Conservation (phyloP, 2,888 invertebrate species). For the Trissonchulus sp. region DNA sequence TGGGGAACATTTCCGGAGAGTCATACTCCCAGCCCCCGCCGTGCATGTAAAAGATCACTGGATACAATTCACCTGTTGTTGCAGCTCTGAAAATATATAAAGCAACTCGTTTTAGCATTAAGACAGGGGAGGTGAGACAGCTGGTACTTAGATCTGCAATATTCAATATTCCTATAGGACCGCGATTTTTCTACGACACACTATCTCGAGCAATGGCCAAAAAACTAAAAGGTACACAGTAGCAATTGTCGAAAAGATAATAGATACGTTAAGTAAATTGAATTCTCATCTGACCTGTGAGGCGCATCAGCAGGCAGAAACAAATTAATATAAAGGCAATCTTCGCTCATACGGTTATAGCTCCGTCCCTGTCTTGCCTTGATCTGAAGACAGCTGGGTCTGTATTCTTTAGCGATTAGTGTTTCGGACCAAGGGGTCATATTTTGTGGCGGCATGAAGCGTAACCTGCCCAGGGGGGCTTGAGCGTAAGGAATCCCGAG, state of each 20-base stretch:
- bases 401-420: constrained; percentile 9
- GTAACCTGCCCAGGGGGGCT: constrained; percentile 20
- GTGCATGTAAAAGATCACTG: constrained; percentile 32
- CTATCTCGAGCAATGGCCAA: too few relatives aligned
- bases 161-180: too few relatives aligned
- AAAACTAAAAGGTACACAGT: too few relatives aligned
- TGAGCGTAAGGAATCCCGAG: constrained; percentile 26
- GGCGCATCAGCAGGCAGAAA: constrained; percentile 4
- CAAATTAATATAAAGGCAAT: constrained; percentile 29
- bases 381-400: constrained; percentile 3
- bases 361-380: neutral
- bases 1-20: constrained; percentile 30
- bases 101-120: too few relatives aligned
- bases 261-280: too few relatives aligned
- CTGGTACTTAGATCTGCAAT: too few relatives aligned
- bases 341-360: constrained; percentile 21
- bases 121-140: too few relatives aligned
- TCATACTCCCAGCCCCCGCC: constrained; percentile 31
- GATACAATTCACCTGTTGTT: constrained; percentile 4
- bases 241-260: too few relatives aligned
- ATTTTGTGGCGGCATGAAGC: constrained; percentile 12
- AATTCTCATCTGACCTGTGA: neutral
- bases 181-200: too few relatives aligned
- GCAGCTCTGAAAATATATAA: constrained; percentile 2
- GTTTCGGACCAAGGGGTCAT: constrained; percentile 6